Evolutionary conservation across 2,888 invertebrate genomes (phyloP).

Genomic region (Linyphia triangularis): DNA sequence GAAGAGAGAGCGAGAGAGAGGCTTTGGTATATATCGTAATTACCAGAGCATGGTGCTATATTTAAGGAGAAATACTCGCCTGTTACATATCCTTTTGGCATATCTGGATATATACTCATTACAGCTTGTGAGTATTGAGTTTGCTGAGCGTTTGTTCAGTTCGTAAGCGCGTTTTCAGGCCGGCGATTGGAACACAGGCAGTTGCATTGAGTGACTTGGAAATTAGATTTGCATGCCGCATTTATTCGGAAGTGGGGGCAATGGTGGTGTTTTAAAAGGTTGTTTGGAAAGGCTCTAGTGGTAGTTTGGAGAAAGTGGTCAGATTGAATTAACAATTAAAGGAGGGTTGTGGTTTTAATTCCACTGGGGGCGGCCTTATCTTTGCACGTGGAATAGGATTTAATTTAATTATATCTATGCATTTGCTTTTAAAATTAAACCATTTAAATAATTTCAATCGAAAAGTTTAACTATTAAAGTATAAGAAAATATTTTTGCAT

Average conservation of each 20-base stretch:
- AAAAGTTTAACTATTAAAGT: too few relatives aligned
- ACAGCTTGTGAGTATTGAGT: constrained; percentile 10
- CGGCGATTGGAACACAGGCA: not conserved
- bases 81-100: not conserved
- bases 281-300: not conserved
- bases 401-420: too few relatives aligned
- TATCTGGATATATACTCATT: not conserved
- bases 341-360: too few relatives aligned
- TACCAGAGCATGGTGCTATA: constrained; percentile 24
- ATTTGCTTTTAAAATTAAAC: too few relatives aligned
- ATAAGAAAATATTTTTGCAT: too few relatives aligned
- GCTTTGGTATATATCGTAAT: constrained; percentile 15
- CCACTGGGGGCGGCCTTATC: too few relatives aligned
- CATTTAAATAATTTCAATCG: too few relatives aligned
- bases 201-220: not conserved
- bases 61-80: not conserved
- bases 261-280: not conserved
- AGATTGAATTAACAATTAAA: too few relatives aligned
- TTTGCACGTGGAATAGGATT: too few relatives aligned
- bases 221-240: constrained; percentile 20
- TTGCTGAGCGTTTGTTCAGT: not conserved
- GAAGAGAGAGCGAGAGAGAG: not conserved
- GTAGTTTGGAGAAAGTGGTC: not conserved
- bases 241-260: not conserved
- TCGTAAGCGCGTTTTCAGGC: not conserved